Conservation (phyloP, 2,797 vertebrate genomes). For the Tauraco hartlaubi region DNA sequence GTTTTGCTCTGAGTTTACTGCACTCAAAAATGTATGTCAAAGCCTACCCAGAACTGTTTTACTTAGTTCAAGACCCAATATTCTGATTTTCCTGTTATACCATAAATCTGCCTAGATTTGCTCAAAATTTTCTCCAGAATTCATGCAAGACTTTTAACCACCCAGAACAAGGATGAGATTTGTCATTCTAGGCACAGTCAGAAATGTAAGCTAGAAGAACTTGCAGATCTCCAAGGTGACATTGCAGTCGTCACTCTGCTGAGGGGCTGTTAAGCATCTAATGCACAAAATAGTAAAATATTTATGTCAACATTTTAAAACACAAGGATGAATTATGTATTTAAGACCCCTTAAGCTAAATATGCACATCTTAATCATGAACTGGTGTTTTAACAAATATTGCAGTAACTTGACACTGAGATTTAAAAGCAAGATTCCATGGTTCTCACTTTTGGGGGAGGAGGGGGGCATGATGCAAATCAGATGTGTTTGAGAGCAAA, state of each 20-base stretch:
- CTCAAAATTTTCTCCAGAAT: neutral
- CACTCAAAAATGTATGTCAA: neutral
- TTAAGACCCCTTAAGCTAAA: neutral
- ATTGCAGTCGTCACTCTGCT: neutral
- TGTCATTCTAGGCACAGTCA: neutral
- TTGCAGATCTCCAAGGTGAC: neutral
- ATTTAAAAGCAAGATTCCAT: neutral
- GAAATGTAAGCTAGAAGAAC: neutral
- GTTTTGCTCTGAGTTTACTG: neutral
- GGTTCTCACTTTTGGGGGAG: neutral
- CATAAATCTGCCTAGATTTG: neutral
- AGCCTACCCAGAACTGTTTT: neutral
- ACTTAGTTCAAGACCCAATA: neutral
- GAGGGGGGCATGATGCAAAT: neutral
- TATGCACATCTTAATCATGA: neutral
- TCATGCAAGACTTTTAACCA: neutral
- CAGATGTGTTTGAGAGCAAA: neutral
- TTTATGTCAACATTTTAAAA: constrained; percentile 6
- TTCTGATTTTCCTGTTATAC: neutral
- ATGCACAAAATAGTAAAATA: constrained; percentile 2
- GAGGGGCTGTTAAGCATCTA: neutral
- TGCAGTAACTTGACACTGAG: neutral
- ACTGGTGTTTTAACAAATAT: neutral
- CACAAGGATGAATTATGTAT: neutral
- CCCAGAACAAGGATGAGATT: neutral